Base-by-base conservation (phyloP, 1,140 invertebrate species). In the Trachymyrmex cornetzi region DNA sequence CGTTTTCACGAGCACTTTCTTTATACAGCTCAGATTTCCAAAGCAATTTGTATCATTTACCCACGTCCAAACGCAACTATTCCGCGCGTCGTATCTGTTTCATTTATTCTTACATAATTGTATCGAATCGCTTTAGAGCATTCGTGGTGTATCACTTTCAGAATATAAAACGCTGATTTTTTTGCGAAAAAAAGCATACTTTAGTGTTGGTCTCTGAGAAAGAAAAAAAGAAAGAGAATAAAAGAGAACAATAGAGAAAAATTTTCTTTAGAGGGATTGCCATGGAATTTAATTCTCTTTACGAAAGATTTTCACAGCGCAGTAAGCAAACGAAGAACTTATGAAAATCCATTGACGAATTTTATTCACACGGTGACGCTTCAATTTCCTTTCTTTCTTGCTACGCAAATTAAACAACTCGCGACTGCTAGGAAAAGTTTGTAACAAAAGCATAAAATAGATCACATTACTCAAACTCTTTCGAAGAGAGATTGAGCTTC, bases 231-330 rank as follows among this genome's bases (percentile, higher is more conserved):
- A 50, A 1, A 11, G 3, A 30, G 19, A 22, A 3, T 38, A 2
- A 64, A 5, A 38, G 16, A 38, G 27, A 66, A 12, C 27, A 27
- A 34, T 22, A 30, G 2, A 9, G 7, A 19, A 14, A 22, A 3
- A 38, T 24, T 75, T 27, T 79, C 16, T 48, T 48, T 44, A 19
- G n/a, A 19, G n/a, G 14, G 6, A 53, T 79, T 19, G 61, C 7
- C 7, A 48, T 38, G 57, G 57, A 77, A 77, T 48, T 77, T 48
- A 77, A 77, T 48, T 77, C 57, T 61, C 14, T 57, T 63, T 61
- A 24, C 4, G 30, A 74, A 34, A 19, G 27, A 77, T 77, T 63
- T 44, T 61, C 57, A 44, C 16, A 38, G 22, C 11, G 16, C 34
- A 44, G 34, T 34, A 48, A 77, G 24, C 34, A 16, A 61, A 75